Evolutionary conservation across 2,888 invertebrate genomes (phyloP).

Genomic region (Drosophila monieri): DNA sequence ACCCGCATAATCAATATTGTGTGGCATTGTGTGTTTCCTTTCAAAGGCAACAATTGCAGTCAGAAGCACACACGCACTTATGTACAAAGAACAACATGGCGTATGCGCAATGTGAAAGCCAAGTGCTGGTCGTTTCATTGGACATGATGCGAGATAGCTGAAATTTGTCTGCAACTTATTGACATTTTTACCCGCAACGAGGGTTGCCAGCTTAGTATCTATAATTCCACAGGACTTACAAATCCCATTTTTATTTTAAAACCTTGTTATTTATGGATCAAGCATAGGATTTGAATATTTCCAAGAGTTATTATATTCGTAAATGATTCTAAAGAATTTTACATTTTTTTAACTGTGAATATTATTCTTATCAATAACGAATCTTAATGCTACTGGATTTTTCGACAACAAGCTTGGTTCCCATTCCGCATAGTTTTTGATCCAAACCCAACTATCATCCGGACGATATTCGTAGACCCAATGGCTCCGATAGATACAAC

Average conservation of each 20-base stretch:
- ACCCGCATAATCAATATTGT: slow-evolving; percentile 36
- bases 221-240: too few relatives aligned
- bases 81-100: slow-evolving; percentile 41
- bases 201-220: slow-evolving; percentile 23
- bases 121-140: slow-evolving; percentile 36
- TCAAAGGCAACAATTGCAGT: slow-evolving; percentile 71
- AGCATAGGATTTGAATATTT: neutral
- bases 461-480: slow-evolving; percentile 1
- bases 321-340: neutral
- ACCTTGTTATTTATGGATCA: too few relatives aligned
- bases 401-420: neutral
- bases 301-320: too few relatives aligned
- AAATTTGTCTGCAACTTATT: slow-evolving; percentile 72
- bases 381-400: neutral
- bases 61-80: slow-evolving; percentile 17
- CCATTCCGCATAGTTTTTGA: neutral
- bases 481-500: neutral
- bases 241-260: too few relatives aligned
- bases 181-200: slow-evolving; percentile 55
- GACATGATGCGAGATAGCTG: slow-evolving; percentile 49
- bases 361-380: neutral
- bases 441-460: neutral
- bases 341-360: neutral
- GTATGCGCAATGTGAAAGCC: slow-evolving; percentile 64
- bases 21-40: slow-evolving; percentile 9